Conservation (phyloP, 2,113 vertebrate genomes). For the Isichthys henryi region DNA sequence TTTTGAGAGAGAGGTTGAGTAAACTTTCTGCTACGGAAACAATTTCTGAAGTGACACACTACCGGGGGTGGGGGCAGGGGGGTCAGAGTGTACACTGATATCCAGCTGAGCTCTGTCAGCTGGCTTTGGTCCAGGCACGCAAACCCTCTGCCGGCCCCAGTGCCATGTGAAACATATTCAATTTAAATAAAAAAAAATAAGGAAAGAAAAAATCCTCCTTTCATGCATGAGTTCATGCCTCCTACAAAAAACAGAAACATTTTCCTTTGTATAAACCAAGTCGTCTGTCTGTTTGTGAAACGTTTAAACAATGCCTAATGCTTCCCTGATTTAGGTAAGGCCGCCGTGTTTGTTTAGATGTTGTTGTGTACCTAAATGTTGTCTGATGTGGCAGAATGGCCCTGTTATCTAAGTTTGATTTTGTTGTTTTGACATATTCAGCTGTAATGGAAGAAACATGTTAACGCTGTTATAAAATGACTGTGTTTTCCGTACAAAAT, state of each 20-base stretch:
- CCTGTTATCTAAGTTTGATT: slow-evolving; percentile 21
- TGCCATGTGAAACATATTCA: slow-evolving; percentile 72
- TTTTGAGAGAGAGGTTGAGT: slow-evolving; percentile 81
- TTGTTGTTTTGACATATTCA: slow-evolving; percentile 5
- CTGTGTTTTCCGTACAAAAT: background rate
- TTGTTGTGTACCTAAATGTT: slow-evolving; percentile 49
- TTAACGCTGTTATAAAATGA: background rate
- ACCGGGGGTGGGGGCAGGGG: slow-evolving; percentile 51
- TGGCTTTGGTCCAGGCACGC: slow-evolving; percentile 84
- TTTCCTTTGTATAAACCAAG: slow-evolving; percentile 51
- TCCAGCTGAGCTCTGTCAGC: slow-evolving; percentile 87
- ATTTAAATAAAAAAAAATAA: slow-evolving; percentile 52
- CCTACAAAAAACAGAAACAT: slow-evolving; percentile 39
- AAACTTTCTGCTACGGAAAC: slow-evolving; percentile 87
- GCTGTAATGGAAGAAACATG: background rate
- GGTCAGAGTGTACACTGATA: slow-evolving; percentile 74
- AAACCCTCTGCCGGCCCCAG: slow-evolving; percentile 61
- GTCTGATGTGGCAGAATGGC: slow-evolving; percentile 44
- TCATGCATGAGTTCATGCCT: slow-evolving; percentile 66
- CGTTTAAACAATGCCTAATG: slow-evolving; percentile 54
- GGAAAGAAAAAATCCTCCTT: slow-evolving; percentile 48
- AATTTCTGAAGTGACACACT: slow-evolving; percentile 82
- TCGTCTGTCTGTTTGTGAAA: slow-evolving; percentile 52
- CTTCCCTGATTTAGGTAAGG: slow-evolving; percentile 48
- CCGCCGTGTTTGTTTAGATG: slow-evolving; percentile 43